These are phyloP conservation scores for Hydropotes inermis DNA, from an alignment of 2,113 vertebrate genomes.

Conservation along the genomic window DNA sequence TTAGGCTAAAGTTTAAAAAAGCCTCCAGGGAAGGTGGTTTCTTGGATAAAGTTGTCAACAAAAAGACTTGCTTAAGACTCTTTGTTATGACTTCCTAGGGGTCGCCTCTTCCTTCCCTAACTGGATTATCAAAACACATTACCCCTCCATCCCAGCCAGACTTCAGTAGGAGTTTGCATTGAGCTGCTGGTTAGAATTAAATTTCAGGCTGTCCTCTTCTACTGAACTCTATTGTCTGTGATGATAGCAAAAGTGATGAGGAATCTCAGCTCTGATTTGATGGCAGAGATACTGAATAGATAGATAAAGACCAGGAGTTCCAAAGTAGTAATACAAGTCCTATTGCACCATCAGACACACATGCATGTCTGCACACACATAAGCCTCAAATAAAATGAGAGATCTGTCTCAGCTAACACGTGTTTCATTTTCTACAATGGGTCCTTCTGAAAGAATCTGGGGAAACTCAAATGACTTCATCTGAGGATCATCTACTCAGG, in stretches of 20 bases:
- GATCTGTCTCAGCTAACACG: background rate
- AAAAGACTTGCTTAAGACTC: slow-evolving; percentile 78
- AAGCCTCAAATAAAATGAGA: slow-evolving; percentile 13
- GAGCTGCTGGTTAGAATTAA: slow-evolving; percentile 67
- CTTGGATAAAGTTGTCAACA: slow-evolving; percentile 81
- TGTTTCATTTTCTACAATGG: slow-evolving; percentile 30
- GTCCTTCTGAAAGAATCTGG: slow-evolving; percentile 58
- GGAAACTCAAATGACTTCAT: slow-evolving; percentile 60
- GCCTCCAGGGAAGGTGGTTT: slow-evolving; percentile 78
- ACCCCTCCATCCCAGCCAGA: slow-evolving; percentile 57
- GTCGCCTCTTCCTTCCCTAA: slow-evolving; percentile 71
- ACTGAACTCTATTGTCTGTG: slow-evolving; percentile 48
- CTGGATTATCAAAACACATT: slow-evolving; percentile 73
- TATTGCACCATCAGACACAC: background rate
- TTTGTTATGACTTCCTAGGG: slow-evolving; percentile 76
- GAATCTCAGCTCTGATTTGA: slow-evolving; percentile 56
- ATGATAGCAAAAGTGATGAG: slow-evolving; percentile 52
- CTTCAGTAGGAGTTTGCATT: slow-evolving; percentile 59
- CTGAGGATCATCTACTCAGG: slow-evolving; percentile 40
- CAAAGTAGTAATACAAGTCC: slow-evolving; percentile 30
- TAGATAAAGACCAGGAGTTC: background rate
- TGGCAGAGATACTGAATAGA: slow-evolving; percentile 60
- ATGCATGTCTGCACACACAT: background rate
- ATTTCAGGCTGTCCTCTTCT: slow-evolving; percentile 62
- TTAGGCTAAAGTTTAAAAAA: slow-evolving; percentile 79